phyloP scores from a whole-genome alignment of 2,113 vertebrate species.

The Hemiscyllium ocellatum region DNA sequence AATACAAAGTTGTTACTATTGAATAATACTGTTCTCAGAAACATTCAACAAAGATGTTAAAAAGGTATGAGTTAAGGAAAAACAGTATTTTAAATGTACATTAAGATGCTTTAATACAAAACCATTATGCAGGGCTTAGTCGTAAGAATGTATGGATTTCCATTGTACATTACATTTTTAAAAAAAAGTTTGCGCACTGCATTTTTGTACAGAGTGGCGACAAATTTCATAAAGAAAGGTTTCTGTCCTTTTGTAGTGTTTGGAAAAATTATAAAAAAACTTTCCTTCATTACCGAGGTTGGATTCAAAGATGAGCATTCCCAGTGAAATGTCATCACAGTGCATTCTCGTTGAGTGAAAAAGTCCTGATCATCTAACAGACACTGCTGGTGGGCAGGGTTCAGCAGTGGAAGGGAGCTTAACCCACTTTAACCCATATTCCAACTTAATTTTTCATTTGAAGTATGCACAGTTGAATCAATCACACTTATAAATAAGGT shows the following conservation, averaged over 20 bases:
- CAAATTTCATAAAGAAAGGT: background rate
- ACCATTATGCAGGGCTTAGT: slow-evolving; percentile 13
- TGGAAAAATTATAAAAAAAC: background rate
- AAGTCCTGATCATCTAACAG: background rate
- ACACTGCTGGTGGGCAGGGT: background rate
- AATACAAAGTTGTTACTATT: background rate
- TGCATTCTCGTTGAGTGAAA: background rate
- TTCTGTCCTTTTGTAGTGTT: background rate
- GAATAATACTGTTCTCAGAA: slow-evolving; percentile 18
- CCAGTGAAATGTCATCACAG: background rate
- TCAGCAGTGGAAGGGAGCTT: background rate
- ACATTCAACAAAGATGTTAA: background rate
- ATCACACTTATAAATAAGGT: background rate
- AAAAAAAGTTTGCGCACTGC: background rate
- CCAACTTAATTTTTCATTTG: background rate
- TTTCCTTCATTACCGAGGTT: background rate
- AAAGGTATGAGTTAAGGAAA: background rate
- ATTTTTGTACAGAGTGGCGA: background rate
- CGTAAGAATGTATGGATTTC: slow-evolving; percentile 22
- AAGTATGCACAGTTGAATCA: background rate
- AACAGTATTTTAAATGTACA: slow-evolving; percentile 11
- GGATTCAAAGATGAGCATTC: background rate
- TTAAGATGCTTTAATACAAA: background rate
- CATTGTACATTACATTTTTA: background rate
- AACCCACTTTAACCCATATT: background rate